A percentile compares a stretch with the other conserved stretches of the same genome.
Conservation (phyloP, 2,888 invertebrate genomes). For the Lysandra coridon region DNA sequence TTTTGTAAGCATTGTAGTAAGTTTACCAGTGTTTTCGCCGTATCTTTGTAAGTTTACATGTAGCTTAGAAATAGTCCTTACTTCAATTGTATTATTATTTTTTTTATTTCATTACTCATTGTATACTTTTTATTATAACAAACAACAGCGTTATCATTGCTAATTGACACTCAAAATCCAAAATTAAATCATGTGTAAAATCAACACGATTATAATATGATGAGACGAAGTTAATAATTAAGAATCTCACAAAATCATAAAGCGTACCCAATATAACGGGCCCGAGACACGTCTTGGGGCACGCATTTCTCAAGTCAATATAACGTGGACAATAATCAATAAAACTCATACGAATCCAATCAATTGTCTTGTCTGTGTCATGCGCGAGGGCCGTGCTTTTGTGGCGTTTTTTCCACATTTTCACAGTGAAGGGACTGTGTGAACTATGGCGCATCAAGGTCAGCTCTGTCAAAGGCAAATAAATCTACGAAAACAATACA, state of each 20-base stretch:
- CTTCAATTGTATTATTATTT: background rate
- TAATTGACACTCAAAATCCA: background rate
- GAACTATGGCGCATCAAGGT: conserved; percentile 73
- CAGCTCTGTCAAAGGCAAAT: conserved; percentile 69
- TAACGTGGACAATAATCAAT: conserved; percentile 73
- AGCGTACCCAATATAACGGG: conserved; percentile 41
- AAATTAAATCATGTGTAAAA: background rate
- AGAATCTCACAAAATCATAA: conserved; percentile 1
- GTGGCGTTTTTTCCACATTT: conserved; percentile 75
- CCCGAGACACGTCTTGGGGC: conserved; percentile 57
- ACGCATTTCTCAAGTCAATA: conserved; percentile 67
- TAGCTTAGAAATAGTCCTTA: background rate
- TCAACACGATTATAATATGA: background rate
- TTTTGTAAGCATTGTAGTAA: background rate
- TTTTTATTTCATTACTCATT: background rate
- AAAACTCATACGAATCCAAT: conserved; percentile 71
- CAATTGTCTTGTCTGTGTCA: conserved; percentile 72
- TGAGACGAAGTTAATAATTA: background rate
- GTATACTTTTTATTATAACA: background rate
- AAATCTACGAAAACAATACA: conserved; percentile 39
- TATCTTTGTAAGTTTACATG: background rate
- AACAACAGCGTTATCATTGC: background rate
- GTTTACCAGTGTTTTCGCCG: background rate
- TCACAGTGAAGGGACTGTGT: conserved; percentile 77
- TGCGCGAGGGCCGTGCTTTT: conserved; percentile 69